phyloP scores from a whole-genome alignment of 2,797 vertebrate genomes.

The Chloroceryle inda region DNA sequence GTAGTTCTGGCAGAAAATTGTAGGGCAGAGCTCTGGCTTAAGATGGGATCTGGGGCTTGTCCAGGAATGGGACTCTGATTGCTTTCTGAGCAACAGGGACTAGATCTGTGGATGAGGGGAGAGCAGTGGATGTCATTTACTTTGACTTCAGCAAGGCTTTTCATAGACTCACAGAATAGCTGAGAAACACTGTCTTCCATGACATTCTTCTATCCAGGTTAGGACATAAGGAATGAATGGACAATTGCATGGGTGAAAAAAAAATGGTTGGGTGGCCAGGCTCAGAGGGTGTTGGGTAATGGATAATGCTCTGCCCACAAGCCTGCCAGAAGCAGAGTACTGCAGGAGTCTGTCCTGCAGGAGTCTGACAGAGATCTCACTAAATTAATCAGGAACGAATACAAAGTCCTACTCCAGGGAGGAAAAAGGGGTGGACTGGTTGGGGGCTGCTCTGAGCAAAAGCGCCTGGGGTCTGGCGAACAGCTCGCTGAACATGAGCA shows the following conservation, averaged over 20 bases:
- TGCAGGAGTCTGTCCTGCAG: not conserved
- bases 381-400: not conserved
- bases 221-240: not conserved
- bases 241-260: not conserved
- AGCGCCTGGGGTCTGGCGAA: not conserved
- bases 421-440: not conserved
- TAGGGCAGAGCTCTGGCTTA: not conserved
- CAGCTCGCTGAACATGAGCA: fast-evolving
- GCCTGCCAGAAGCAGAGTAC: not conserved
- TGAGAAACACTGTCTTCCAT: not conserved
- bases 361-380: not conserved
- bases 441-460: not conserved
- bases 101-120: not conserved
- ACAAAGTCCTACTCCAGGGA: not conserved
- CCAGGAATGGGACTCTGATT: not conserved
- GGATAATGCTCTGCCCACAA: fast-evolving
- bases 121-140: not conserved
- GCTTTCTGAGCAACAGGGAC: not conserved
- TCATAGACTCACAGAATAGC: too few relatives aligned
- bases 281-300: not conserved
- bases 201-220: not conserved
- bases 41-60: not conserved
- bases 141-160: not conserved
- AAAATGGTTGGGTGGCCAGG: not conserved
- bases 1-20: not conserved